Evolutionary conservation across 2,888 invertebrate species (phyloP), one percentile per base, ranked within the genome.

Genomic region (Dioctria rufipes): DNA sequence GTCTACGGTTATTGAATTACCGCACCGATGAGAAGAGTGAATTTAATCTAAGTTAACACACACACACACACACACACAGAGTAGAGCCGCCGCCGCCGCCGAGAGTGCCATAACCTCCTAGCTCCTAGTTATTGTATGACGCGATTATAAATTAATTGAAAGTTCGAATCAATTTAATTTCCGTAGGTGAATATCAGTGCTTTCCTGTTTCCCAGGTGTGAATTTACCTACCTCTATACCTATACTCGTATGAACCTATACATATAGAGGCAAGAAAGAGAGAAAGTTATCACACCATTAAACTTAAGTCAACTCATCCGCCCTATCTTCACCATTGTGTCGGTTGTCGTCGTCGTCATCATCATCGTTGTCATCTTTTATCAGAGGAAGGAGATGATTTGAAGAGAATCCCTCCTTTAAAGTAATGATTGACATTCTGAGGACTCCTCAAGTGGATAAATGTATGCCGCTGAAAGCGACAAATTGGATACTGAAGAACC

Each of bases 1-100:
- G 78, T 80, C 78, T 67, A 73, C 78, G 66, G 63, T 80, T 78
- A 78, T 80, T 80, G 66, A 80, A 82, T 82, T 80, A 79, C 79
- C 69, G 69, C 69, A 51, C 46, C 51, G 66, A 65, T 42, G 78
- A 78, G 67, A 43, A 79, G 54, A 66, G 78, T 67, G 58, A 79
- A 79, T 79, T 79, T 67, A 79, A 79, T 79, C 66, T 79, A 67
- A 79, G 58, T 66, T 79, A 79, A 79, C 77, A 61, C 77, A 77
- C 25, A 25, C 25, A 25, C 25, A 25, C 25, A 43, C 6, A 9
- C 43, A 25, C 25, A 25, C 25, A 43, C 6, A 9, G 46, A 67
- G 42, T n/a, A 42, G 25, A 25, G 0, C 25, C 25, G 25, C 25
- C 25, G 25, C 0, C 25, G 2, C 25, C 25, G 13, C 25, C 58